Conservation (phyloP, 2,797 vertebrate genomes). For the Hemitrygon akajei region DNA sequence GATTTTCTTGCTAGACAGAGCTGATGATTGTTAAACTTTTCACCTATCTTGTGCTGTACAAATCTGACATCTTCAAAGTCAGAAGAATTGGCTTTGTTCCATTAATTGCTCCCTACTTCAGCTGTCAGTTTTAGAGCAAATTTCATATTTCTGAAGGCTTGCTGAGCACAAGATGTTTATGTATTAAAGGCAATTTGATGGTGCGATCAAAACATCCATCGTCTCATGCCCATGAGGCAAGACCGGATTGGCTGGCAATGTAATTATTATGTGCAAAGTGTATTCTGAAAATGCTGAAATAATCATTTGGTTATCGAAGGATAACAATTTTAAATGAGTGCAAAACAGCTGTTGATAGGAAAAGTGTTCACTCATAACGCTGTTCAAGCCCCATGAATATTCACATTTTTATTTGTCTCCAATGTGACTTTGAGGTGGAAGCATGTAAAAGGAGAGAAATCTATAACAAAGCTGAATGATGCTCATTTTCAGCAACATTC, state of each 20-base stretch:
- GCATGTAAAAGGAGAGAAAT: neutral
- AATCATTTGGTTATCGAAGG: conserved; percentile 36
- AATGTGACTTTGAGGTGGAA: conserved; percentile 12
- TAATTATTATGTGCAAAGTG: conserved; percentile 31
- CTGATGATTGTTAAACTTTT: neutral
- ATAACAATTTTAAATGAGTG: conserved; percentile 34
- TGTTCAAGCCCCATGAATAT: conserved; percentile 25
- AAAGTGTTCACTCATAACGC: conserved; percentile 32
- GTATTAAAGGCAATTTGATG: conserved; percentile 7
- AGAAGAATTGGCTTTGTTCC: conserved; percentile 8
- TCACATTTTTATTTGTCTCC: neutral
- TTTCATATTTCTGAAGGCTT: conserved; percentile 33
- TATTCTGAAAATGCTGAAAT: conserved; percentile 17
- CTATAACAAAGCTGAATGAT: neutral
- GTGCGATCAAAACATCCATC: conserved; percentile 24
- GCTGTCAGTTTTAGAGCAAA: conserved; percentile 1
- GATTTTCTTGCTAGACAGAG: conserved; percentile 9
- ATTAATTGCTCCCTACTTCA: conserved; percentile 27
- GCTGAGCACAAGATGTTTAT: conserved; percentile 7
- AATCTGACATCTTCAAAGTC: conserved; percentile 8
- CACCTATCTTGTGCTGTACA: neutral
- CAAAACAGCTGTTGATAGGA: conserved; percentile 22
- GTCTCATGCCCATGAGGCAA: conserved; percentile 16
- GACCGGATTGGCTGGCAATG: conserved; percentile 7
- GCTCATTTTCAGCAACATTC: neutral